A percentile compares a stretch with the other conserved stretches of the same genome.
These are phyloP conservation scores for Channa argus DNA, from an alignment of 2,113 vertebrate species.

Conservation along the genomic window DNA sequence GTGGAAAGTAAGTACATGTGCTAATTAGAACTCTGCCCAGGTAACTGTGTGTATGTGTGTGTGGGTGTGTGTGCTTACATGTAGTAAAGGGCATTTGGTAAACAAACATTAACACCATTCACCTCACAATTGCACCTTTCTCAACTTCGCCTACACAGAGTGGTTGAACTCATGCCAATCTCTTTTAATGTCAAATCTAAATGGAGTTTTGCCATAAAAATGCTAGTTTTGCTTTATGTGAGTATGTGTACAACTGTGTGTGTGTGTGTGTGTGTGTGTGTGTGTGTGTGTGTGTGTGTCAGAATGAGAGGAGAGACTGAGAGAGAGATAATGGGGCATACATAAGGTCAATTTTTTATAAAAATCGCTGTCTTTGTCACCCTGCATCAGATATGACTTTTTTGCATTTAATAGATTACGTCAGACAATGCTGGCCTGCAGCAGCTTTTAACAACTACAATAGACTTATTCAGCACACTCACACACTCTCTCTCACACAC, in stretches of 20 bases:
- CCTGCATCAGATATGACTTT: slow-evolving; percentile 47
- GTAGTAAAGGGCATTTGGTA: slow-evolving; percentile 52
- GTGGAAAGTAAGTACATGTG: slow-evolving; percentile 45
- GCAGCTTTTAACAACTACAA: slow-evolving; percentile 52
- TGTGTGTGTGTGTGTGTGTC: slow-evolving; percentile 41
- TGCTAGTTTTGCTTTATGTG: slow-evolving; percentile 14
- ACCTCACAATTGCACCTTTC: slow-evolving; percentile 53
- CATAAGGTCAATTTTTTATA: slow-evolving; percentile 67
- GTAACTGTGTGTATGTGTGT: slow-evolving; percentile 3
- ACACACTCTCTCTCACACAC: slow-evolving; percentile 21
- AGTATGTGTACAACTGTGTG: neutral
- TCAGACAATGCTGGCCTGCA: slow-evolving; percentile 28
- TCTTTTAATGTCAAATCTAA: slow-evolving; percentile 66
- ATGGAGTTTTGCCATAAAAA: slow-evolving; percentile 40
- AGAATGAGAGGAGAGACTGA: neutral
- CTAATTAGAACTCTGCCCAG: slow-evolving; percentile 57
- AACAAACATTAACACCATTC: slow-evolving; percentile 68
- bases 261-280: slow-evolving; percentile 31
- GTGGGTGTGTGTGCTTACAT: neutral
- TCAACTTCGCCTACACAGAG: slow-evolving; percentile 43
- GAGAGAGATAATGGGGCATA: slow-evolving; percentile 47
- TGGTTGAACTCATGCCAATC: slow-evolving; percentile 39
- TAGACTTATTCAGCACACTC: slow-evolving; percentile 41
- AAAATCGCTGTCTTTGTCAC: slow-evolving; percentile 65
- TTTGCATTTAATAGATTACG: slow-evolving; percentile 53